Conservation (phyloP, 2,113 vertebrate genomes). For the Genyomyrus donnyi region DNA sequence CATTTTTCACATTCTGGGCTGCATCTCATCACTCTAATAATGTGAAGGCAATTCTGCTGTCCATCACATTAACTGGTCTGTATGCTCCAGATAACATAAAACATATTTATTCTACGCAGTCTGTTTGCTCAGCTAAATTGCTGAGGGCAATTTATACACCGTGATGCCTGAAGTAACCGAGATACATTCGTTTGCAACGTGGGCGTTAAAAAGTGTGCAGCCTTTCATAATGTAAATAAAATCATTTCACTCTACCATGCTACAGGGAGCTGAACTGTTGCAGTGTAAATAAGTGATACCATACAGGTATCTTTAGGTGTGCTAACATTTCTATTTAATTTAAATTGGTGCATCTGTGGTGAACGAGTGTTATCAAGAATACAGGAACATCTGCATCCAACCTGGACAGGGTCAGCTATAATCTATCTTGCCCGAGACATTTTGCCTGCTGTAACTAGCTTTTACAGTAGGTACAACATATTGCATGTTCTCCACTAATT, state of each 20-base stretch:
- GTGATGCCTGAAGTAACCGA: not conserved
- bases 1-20: not conserved
- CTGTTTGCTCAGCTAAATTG: not conserved
- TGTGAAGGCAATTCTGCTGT: not conserved
- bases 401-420: not conserved
- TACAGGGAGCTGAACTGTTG: not conserved
- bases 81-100: not conserved
- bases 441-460: not conserved
- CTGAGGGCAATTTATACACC: not conserved
- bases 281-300: not conserved
- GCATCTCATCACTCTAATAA: not conserved
- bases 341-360: not conserved
- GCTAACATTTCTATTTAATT: not conserved
- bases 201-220: not conserved
- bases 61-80: not conserved
- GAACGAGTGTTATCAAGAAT: not conserved
- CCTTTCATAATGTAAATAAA: not conserved
- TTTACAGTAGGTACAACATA: not conserved
- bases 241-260: not conserved
- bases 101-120: not conserved
- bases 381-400: not conserved
- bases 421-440: not conserved
- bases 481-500: not conserved
- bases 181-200: not conserved
- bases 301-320: not conserved